Evolutionary conservation across 1,140 invertebrate genomes (phyloP).

Genomic region (Aleiodes sp.): DNA sequence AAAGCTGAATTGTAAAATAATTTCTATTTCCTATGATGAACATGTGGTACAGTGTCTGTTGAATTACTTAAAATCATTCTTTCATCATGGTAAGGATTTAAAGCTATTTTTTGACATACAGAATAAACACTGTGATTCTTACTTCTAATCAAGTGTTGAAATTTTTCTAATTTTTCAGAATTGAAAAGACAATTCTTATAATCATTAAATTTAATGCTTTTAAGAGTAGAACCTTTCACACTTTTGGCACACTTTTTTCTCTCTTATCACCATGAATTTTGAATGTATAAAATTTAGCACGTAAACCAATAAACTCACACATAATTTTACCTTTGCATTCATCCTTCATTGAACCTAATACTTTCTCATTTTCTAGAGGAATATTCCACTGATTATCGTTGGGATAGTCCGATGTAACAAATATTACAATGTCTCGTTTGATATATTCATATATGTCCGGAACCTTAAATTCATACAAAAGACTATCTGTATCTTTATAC

Average conservation of each 20-base stretch:
- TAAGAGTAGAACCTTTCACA: constrained; percentile 21
- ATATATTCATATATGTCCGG: constrained; percentile 35
- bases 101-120: constrained; percentile 15
- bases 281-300: constrained; percentile 13
- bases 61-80: neutral
- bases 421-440: constrained; percentile 7
- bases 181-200: constrained; percentile 28
- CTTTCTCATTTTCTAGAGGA: no score
- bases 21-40: neutral
- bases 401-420: no score
- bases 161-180: neutral
- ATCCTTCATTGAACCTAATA: no score
- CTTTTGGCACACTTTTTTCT: constrained; percentile 31
- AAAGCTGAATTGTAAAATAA: constrained; percentile 25
- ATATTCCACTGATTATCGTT: neutral
- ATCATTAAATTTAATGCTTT: constrained; percentile 21
- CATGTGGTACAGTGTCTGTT: constrained; percentile 31
- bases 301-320: constrained; percentile 22
- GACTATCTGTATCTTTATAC: constrained; percentile 40
- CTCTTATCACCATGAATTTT: neutral
- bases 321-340: no score
- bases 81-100: constrained; percentile 22
- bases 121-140: constrained; percentile 12
- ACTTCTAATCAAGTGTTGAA: constrained; percentile 1
- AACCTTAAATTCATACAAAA: constrained; percentile 22